Evolutionary conservation across 2,888 invertebrate species (phyloP).

Genomic region (Sicus ferrugineus): DNA sequence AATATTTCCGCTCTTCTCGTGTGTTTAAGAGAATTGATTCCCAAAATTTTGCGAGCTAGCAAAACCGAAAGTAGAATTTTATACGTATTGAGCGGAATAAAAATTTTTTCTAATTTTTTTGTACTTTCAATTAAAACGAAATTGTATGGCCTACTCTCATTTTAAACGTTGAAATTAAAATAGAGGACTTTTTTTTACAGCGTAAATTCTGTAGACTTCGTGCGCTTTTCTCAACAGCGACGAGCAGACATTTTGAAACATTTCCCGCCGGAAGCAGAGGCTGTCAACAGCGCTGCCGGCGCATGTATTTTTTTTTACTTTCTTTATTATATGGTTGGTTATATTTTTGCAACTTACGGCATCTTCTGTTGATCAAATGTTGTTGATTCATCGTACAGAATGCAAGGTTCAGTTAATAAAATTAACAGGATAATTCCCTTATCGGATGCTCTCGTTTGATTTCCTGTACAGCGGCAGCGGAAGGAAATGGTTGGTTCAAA

Average conservation of each 20-base stretch:
- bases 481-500: constrained; percentile 12
- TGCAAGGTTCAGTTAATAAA: background rate
- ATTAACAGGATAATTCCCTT: background rate
- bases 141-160: constrained; percentile 23
- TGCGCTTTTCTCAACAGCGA: background rate
- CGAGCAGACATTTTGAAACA: background rate
- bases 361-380: background rate
- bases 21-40: constrained; percentile 31
- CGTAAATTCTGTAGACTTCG: background rate
- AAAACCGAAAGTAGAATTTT: constrained; percentile 28
- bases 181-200: background rate
- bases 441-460: background rate
- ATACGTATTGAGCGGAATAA: constrained; percentile 6
- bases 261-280: constrained; percentile 29
- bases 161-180: constrained; percentile 10
- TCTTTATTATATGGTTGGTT: too few relatives aligned
- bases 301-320: too few relatives aligned
- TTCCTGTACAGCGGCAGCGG: constrained; percentile 15
- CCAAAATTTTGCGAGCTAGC: constrained; percentile 52
- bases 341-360: constrained; percentile 14
- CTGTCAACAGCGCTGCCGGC: constrained; percentile 16
- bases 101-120: constrained; percentile 21
- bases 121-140: constrained; percentile 18
- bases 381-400: constrained; percentile 16
- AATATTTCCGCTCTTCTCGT: constrained; percentile 21